A percentile compares a stretch with the other conserved stretches of the same genome.
These are phyloP conservation scores for Pyrgilauda ruficollis DNA, from an alignment of 2,113 vertebrate genomes.

Conservation along the genomic window DNA sequence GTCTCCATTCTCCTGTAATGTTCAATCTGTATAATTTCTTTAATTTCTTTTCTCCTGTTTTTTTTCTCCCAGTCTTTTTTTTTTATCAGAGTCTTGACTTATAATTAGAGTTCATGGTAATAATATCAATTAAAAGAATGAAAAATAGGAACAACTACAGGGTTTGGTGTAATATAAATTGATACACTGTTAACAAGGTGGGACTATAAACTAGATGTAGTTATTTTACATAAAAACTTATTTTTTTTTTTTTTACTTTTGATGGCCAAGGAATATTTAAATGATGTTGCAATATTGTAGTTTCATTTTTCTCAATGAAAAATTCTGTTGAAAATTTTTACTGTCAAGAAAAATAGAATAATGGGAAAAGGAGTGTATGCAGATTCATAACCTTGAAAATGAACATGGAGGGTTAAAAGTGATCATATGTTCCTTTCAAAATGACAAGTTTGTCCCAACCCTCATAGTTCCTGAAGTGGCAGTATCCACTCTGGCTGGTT, in stretches of 20 bases:
- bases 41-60: neutral
- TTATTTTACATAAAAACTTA: neutral
- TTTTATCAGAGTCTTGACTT: neutral
- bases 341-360: neutral
- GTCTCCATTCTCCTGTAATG: neutral
- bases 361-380: neutral
- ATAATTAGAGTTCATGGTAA: neutral
- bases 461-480: neutral
- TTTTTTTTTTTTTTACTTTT: neutral
- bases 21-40: neutral
- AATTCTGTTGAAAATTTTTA: neutral
- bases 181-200: neutral
- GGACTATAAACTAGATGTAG: neutral
- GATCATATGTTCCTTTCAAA: neutral
- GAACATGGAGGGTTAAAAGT: neutral
- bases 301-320: neutral
- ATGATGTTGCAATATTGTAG: neutral
- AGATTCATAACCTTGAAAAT: neutral
- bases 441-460: neutral
- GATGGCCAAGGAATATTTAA: neutral
- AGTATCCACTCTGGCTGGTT: neutral
- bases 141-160: neutral
- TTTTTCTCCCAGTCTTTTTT: neutral
- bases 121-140: neutral
- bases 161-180: neutral